phyloP scores from a whole-genome alignment of 1,140 invertebrate genomes.

The Megalopta genalis region DNA sequence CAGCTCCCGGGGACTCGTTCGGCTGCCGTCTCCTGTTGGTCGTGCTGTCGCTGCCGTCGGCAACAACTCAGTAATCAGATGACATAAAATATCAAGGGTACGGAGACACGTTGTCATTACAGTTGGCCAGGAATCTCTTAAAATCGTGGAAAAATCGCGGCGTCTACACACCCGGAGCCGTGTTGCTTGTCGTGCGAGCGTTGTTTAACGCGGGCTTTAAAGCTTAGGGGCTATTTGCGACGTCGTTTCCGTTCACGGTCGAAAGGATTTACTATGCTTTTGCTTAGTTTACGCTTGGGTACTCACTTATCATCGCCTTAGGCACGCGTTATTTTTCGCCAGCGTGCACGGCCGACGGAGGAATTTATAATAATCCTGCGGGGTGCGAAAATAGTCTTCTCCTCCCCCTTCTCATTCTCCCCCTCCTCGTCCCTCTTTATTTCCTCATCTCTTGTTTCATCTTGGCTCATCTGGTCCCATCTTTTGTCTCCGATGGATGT shows the following conservation, averaged over 20 bases:
- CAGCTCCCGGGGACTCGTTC: neutral
- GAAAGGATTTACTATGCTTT: too few species aligned
- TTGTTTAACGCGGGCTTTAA: neutral
- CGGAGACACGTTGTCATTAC: constrained; percentile 58
- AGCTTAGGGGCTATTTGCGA: neutral
- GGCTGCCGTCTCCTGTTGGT: constrained; percentile 8
- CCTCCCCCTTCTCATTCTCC: too few species aligned
- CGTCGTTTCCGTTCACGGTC: neutral
- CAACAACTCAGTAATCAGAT: constrained; percentile 62
- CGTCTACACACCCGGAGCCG: neutral
- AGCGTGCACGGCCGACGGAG: too few species aligned
- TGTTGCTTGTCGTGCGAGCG: neutral
- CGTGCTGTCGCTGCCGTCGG: constrained; percentile 28
- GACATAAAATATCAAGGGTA: constrained; percentile 63
- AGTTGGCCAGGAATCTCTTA: constrained; percentile 45
- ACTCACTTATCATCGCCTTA: too few species aligned
- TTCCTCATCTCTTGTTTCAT: too few species aligned
- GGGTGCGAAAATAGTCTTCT: too few species aligned
- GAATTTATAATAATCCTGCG: too few species aligned
- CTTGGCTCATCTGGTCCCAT: too few species aligned
- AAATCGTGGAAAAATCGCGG: neutral
- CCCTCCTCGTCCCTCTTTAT: too few species aligned
- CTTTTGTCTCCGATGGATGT: too few species aligned
- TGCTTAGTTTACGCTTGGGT: too few species aligned
- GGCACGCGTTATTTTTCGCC: too few species aligned